Conservation (phyloP, 2,797 vertebrate genomes). For the Alosa sapidissima region DNA sequence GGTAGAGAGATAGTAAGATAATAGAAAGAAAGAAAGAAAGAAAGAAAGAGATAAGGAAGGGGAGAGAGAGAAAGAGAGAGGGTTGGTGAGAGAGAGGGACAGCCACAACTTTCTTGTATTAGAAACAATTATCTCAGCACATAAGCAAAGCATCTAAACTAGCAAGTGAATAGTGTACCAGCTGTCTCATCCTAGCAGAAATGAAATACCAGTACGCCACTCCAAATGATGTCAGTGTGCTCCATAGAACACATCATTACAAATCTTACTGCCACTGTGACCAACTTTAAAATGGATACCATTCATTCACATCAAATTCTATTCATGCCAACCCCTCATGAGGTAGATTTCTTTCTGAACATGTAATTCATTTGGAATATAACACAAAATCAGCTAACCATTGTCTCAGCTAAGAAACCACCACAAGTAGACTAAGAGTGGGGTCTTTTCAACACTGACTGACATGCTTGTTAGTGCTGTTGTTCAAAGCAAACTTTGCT, state of each 20-base stretch:
- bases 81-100: neutral
- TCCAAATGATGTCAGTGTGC: neutral
- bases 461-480: neutral
- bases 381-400: neutral
- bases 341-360: neutral
- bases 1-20: neutral
- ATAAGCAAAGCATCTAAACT: neutral
- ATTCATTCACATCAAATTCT: slow-evolving; percentile 15
- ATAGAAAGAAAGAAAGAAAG: neutral
- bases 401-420: neutral
- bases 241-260: neutral
- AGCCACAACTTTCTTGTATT: neutral
- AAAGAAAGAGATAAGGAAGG: neutral
- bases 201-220: neutral
- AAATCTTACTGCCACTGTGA: neutral
- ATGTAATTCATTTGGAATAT: neutral
- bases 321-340: neutral
- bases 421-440: neutral
- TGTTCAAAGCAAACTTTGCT: neutral
- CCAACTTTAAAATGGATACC: neutral
- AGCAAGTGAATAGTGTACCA: neutral
- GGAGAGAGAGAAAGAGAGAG: neutral
- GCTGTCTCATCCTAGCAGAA: neutral
- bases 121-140: neutral
- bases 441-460: neutral